Conservation (phyloP, 2,888 invertebrate genomes). For the Cotesia congregata region DNA sequence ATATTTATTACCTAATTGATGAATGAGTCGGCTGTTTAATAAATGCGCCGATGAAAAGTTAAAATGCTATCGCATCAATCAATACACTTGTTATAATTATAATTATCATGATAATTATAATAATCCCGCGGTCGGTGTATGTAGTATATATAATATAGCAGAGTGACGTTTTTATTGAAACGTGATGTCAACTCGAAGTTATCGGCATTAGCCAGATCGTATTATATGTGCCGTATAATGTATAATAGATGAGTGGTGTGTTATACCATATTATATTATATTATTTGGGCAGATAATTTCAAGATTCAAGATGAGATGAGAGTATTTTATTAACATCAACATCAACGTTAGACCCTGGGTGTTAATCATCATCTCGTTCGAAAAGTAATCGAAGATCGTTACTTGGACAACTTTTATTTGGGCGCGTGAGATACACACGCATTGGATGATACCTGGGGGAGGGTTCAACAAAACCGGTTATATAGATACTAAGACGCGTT, state of each 20-base stretch:
- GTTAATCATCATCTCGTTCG: conserved; percentile 34
- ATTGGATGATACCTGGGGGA: conserved; percentile 2
- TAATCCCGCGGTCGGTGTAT: not conserved
- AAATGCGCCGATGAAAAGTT: conserved; percentile 31
- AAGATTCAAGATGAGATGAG: not conserved
- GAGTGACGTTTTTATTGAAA: conserved; percentile 16
- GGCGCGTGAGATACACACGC: conserved; percentile 29
- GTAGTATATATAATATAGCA: not conserved
- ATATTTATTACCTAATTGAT: conserved; percentile 18
- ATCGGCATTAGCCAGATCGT: not conserved
- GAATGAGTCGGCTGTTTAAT: conserved; percentile 15
- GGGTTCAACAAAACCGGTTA: conserved; percentile 32
- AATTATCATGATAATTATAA: not conserved
- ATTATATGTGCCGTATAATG: too few species aligned
- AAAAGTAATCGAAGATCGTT: not conserved
- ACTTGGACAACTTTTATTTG: not conserved
- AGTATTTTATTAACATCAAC: not conserved
- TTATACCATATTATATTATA: too few species aligned
- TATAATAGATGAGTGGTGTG: too few species aligned
- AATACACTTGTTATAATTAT: conserved; percentile 15
- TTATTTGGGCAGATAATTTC: too few species aligned
- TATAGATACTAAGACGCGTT: conserved; percentile 6
- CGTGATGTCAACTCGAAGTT: not conserved
- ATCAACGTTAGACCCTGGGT: conserved; percentile 11
- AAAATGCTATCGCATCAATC: conserved; percentile 33